Evolutionary conservation across 1,140 invertebrate genomes (phyloP).

Genomic region (Cecropterus lyciades): DNA sequence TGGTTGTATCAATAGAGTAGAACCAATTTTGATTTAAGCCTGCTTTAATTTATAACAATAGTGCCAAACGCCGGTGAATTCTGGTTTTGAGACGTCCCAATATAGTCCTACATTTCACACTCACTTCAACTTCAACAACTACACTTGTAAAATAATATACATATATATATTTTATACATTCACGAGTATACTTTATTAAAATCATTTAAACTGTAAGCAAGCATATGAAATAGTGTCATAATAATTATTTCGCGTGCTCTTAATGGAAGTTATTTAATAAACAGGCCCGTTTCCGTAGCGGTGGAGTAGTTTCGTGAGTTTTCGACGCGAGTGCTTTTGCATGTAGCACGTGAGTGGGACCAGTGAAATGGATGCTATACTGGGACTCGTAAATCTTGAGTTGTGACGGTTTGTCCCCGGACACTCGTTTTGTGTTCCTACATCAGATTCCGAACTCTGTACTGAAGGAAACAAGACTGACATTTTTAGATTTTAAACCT

Average conservation of each 20-base stretch:
- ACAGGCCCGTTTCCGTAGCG: conserved; percentile 45
- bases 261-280: conserved; percentile 57
- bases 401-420: conserved; percentile 56
- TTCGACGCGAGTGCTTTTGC: conserved; percentile 72
- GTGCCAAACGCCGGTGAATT: too few relatives aligned
- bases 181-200: too few relatives aligned
- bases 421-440: conserved; percentile 31
- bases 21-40: too few relatives aligned
- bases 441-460: conserved; percentile 31
- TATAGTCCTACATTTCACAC: too few relatives aligned
- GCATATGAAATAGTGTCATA: conserved; percentile 1
- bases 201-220: too few relatives aligned
- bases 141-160: too few relatives aligned
- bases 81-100: too few relatives aligned
- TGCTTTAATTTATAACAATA: too few relatives aligned
- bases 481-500: too few relatives aligned
- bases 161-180: too few relatives aligned
- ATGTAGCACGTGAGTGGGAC: conserved; percentile 70
- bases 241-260: conserved; percentile 8
- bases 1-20: too few relatives aligned
- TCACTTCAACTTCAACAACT: too few relatives aligned
- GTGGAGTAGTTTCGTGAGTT: conserved; percentile 62
- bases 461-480: background rate
- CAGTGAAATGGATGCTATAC: conserved; percentile 66
- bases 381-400: conserved; percentile 66